Percentiles rank a stretch among this genome's conserved stretches.
Evolutionary conservation across 2,888 invertebrate species (phyloP).

Genomic region (Electrophaes corylata): DNA sequence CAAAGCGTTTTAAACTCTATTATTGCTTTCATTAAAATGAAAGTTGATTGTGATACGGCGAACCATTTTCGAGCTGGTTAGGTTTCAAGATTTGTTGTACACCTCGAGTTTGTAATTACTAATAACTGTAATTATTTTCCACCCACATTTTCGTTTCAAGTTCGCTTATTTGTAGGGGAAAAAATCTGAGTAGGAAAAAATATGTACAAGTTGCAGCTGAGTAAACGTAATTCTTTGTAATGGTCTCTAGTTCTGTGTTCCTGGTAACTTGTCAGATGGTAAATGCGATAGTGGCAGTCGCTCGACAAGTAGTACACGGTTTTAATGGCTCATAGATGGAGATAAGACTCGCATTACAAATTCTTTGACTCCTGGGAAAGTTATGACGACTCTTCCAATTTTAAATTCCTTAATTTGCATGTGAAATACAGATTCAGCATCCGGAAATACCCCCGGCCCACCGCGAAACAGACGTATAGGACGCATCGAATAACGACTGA

Average conservation of each 20-base stretch:
- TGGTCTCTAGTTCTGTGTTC: slow-evolving; percentile 29
- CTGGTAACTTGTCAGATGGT: slow-evolving; percentile 31
- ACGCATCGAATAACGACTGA: slow-evolving; percentile 62
- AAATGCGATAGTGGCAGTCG: slow-evolving; percentile 28
- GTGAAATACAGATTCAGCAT: slow-evolving; percentile 44
- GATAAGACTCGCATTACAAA: slow-evolving; percentile 30
- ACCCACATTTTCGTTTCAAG: slow-evolving; percentile 50
- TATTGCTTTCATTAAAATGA: slow-evolving; percentile 42
- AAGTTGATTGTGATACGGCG: slow-evolving; percentile 46
- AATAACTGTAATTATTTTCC: slow-evolving; percentile 66
- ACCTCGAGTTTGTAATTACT: slow-evolving; percentile 67
- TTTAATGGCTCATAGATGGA: slow-evolving; percentile 34
- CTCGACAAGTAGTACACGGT: slow-evolving; percentile 29
- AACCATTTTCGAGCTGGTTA: slow-evolving; percentile 59
- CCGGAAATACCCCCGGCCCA: slow-evolving; percentile 41
- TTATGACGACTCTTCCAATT: slow-evolving; percentile 29
- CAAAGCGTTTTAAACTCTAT: slow-evolving; percentile 56
- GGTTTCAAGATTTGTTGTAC: slow-evolving; percentile 63
- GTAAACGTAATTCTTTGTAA: slow-evolving; percentile 26
- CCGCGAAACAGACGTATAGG: slow-evolving; percentile 46
- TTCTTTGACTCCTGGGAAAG: slow-evolving; percentile 26
- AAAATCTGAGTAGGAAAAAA: slow-evolving; percentile 44
- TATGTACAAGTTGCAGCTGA: slow-evolving; percentile 14
- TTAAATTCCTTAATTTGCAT: slow-evolving; percentile 44
- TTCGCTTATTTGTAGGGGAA: slow-evolving; percentile 44